Evolutionary conservation across 1,140 invertebrate genomes (phyloP).

Genomic region (Anthonomus grandis): DNA sequence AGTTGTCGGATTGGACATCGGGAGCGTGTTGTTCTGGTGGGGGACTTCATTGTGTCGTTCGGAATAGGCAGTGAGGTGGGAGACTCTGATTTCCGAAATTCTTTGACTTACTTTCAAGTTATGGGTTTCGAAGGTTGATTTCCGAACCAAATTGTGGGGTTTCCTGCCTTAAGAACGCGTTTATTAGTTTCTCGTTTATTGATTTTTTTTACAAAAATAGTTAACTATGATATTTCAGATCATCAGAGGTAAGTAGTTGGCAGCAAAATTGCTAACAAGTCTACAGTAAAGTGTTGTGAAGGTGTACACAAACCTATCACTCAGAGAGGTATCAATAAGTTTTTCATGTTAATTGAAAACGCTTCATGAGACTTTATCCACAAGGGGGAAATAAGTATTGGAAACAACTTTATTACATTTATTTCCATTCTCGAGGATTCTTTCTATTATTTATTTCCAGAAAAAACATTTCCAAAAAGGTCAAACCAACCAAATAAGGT

Average conservation of each 20-base stretch:
- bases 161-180: not conserved
- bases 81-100: not conserved
- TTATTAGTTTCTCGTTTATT: not conserved
- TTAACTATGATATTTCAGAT: not conserved
- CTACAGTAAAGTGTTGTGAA: too few relatives aligned
- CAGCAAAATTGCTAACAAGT: not conserved
- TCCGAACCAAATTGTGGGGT: not conserved
- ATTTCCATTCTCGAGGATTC: not conserved
- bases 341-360: not conserved
- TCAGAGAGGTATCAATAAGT: constrained; percentile 1
- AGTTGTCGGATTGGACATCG: not conserved
- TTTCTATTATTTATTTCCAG: not conserved
- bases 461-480: not conserved
- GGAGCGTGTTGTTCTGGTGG: not conserved
- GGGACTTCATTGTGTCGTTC: constrained; percentile 2
- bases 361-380: too few relatives aligned
- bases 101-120: not conserved
- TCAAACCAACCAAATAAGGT: not conserved
- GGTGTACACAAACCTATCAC: not conserved
- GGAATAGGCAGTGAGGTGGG: not conserved
- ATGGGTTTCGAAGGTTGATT: not conserved
- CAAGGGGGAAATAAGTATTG: not conserved
- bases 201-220: not conserved
- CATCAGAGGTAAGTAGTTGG: not conserved
- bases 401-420: not conserved